phyloP scores from a whole-genome alignment of 2,888 invertebrate genomes.

The Zygaena filipendulae region DNA sequence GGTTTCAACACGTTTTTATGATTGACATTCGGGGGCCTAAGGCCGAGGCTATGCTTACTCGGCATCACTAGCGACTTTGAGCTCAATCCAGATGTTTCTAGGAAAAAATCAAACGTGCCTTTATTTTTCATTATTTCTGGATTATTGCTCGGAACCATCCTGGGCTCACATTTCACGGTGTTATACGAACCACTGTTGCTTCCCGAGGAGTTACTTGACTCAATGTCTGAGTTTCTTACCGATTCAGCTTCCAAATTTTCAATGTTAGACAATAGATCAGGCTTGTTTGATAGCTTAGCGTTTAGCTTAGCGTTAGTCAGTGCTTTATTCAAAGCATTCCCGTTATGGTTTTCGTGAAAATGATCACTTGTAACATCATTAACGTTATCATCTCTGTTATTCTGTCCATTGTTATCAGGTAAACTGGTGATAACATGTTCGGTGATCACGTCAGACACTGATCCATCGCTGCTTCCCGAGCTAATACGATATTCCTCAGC shows the following conservation, averaged over 20 bases:
- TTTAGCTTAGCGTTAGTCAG: conserved; percentile 46
- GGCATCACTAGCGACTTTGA: conserved; percentile 79
- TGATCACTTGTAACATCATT: conserved; percentile 34
- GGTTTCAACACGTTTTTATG: conserved; percentile 82
- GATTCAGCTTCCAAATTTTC: conserved; percentile 68
- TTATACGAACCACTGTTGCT: conserved; percentile 61
- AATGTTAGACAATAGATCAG: conserved; percentile 65
- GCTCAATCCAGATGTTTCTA: conserved; percentile 83
- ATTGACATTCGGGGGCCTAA: conserved; percentile 74
- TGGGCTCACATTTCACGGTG: conserved; percentile 55
- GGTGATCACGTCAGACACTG: conserved; percentile 49
- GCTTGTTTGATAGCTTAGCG: conserved; percentile 62
- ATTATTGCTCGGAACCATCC: conserved; percentile 40
- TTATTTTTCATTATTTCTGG: conserved; percentile 40
- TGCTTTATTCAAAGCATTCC: conserved; percentile 31
- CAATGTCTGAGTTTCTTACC: conserved; percentile 77
- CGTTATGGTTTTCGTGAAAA: conserved; percentile 39
- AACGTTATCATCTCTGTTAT: conserved; percentile 22
- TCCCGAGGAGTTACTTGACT: conserved; percentile 67
- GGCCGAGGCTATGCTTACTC: conserved; percentile 37
- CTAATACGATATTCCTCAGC: conserved; percentile 64
- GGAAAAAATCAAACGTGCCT: conserved; percentile 77
- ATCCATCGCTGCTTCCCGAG: conserved; percentile 60
- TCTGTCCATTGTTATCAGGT: conserved; percentile 41
- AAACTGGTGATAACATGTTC: conserved; percentile 43